Conservation (phyloP, 2,888 invertebrate genomes). For the Leptogaster cylindrica region DNA sequence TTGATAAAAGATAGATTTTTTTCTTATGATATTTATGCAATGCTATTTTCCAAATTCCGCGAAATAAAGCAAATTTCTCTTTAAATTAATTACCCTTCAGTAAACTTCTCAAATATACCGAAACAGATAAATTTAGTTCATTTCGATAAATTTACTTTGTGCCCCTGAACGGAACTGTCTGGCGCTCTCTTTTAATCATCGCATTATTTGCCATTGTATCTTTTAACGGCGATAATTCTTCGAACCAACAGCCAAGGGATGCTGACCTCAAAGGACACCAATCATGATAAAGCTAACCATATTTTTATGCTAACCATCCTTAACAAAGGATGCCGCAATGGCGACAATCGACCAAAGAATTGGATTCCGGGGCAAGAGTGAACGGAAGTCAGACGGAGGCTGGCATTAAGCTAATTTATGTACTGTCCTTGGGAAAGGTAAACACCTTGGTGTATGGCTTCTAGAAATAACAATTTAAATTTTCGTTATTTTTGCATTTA, state of each 20-base stretch:
- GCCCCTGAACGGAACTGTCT: no score
- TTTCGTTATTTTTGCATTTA: constrained; percentile 31
- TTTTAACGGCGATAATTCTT: constrained; percentile 23
- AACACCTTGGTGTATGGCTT: constrained; percentile 39
- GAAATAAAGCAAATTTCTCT: no score
- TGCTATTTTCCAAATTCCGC: no score
- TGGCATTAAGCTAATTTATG: constrained; percentile 38
- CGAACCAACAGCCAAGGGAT: background rate
- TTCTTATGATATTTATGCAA: no score
- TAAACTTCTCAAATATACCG: no score
- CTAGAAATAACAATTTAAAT: constrained; percentile 39
- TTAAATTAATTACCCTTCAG: no score
- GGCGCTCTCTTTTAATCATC: constrained; percentile 3
- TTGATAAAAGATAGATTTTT: no score
- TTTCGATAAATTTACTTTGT: no score
- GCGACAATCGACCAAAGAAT: constrained; percentile 24
- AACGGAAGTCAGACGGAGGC: constrained; percentile 7
- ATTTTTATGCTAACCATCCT: constrained; percentile 26
- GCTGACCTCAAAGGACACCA: constrained; percentile 28
- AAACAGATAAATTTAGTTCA: no score
- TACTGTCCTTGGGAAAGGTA: constrained; percentile 33
- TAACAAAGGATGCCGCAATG: constrained; percentile 35
- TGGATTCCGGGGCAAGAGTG: constrained; percentile 1
- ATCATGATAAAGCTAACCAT: constrained; percentile 40
- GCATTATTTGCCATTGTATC: constrained; percentile 18